Base-by-base conservation (phyloP, 2,888 invertebrate species). In the Rapana venosa region DNA sequence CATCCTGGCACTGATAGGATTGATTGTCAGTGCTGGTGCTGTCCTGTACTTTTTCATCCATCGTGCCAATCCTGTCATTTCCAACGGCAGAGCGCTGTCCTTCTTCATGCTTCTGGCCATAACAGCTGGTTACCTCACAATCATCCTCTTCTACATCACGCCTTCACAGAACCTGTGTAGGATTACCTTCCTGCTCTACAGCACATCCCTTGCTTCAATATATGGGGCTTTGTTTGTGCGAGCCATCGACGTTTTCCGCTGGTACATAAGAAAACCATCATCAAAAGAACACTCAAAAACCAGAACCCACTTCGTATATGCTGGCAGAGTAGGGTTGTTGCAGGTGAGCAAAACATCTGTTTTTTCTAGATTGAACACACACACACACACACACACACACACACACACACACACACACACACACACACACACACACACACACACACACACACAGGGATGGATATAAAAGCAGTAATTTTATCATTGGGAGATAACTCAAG, bases 101-200 rank as follows among this genome's bases (percentile, higher is more conserved):
- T 92, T 92, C 88, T 90, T 95, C n/a, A 93, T 95, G 92, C 91
- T 94, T 79, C 90, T 91, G 5, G 95, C 94, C 13, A 92, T 94
- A 26, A 90, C 92, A 32, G 79, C 93, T 17, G 94, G 94, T 84
- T 94, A 93, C 90, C 56, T 93, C 1, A 92, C 94, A 0, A 91
- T 93, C 0, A 91, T 93, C 58, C 35, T 90, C 22, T 90, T 94
- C 84, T 81, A 94, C 15, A 88, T 92, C n/a, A 92, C 90, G 61
- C 94, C 95, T 0, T 90, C 66, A 11, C 32, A 88, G 20, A 13
- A 26, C n/a, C 87, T 22, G 11, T 93, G 93, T 79, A 77, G 79
- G 77, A 79, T 88, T 26, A 88, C 85, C 77, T 91, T 89, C 74
- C 88, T 93, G 56, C 91, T 92, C 22, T 93, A 93, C 85, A 91